Conservation (phyloP, 2,797 vertebrate genomes). For the Clarias laeviceps region DNA sequence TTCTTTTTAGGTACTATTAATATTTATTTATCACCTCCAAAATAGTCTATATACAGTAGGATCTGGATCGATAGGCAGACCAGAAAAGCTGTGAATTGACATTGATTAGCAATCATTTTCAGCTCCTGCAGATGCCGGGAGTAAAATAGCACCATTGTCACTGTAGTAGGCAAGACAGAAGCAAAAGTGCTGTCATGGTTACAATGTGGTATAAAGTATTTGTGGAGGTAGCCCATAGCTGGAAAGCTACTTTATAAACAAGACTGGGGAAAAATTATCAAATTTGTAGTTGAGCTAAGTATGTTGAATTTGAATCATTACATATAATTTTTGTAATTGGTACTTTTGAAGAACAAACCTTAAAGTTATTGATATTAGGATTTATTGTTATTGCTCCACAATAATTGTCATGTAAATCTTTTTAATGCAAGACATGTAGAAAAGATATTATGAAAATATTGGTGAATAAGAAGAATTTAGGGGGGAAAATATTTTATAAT, state of each 20-base stretch:
- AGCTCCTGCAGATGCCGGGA: neutral
- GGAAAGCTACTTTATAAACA: neutral
- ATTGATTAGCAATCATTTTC: neutral
- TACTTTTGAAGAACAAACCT: neutral
- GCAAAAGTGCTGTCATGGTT: neutral
- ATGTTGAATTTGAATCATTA: neutral
- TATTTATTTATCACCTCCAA: neutral
- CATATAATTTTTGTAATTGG: neutral
- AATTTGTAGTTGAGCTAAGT: neutral
- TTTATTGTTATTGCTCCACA: neutral
- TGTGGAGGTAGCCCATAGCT: neutral
- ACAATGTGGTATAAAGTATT: neutral
- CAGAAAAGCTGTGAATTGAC: too few relatives aligned
- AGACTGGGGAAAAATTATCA: too few relatives aligned
- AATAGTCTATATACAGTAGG: neutral
- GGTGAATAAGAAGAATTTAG: neutral
- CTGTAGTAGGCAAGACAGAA: neutral
- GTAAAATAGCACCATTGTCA: neutral
- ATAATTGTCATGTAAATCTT: neutral
- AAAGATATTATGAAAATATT: neutral
- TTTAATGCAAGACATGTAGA: neutral
- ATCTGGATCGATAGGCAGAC: too few relatives aligned
- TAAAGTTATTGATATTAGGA: neutral
- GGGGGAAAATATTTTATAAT: too few relatives aligned
- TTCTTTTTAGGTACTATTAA: neutral